Conservation (phyloP, 2,888 invertebrate species). For the Drosophila bunnanda region DNA sequence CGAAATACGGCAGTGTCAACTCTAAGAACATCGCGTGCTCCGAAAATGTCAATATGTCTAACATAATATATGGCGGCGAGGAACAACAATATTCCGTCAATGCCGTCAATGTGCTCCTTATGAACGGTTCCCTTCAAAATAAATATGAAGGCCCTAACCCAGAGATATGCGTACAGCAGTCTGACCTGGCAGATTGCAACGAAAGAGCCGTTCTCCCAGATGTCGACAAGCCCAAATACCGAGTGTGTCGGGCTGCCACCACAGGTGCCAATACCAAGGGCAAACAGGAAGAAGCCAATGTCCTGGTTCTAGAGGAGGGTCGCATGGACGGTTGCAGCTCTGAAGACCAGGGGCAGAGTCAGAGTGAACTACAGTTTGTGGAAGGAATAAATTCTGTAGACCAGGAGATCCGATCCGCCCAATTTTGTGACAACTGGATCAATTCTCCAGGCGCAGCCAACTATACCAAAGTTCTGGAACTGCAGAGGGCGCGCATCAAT, state of each 20-base stretch:
- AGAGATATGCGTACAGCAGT: constrained; percentile 57
- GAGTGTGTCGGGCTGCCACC: constrained; percentile 40
- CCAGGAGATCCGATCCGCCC: not conserved
- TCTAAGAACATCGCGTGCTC: not conserved
- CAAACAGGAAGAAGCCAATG: constrained; percentile 31
- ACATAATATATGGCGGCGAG: too few relatives aligned
- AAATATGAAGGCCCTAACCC: constrained; percentile 10
- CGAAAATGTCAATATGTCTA: not conserved
- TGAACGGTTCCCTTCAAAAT: constrained; percentile 18
- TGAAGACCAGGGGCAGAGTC: not conserved
- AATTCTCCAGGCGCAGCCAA: not conserved
- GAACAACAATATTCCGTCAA: constrained; percentile 5
- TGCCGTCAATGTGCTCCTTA: constrained; percentile 42
- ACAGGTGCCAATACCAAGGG: not conserved
- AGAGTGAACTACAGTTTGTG: not conserved
- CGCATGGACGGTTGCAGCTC: not conserved
- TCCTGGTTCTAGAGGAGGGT: constrained; percentile 37
- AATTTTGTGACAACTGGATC: not conserved
- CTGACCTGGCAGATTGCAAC: constrained; percentile 39
- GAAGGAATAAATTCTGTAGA: not conserved
- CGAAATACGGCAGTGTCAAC: not conserved
- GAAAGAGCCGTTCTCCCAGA: constrained; percentile 51
- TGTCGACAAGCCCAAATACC: constrained; percentile 48
- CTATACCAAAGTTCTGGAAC: constrained; percentile 4
- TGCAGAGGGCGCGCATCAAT: constrained; percentile 43